These are phyloP conservation scores for Calcarius ornatus DNA, from an alignment of 2,113 vertebrate species.

Conservation along the genomic window DNA sequence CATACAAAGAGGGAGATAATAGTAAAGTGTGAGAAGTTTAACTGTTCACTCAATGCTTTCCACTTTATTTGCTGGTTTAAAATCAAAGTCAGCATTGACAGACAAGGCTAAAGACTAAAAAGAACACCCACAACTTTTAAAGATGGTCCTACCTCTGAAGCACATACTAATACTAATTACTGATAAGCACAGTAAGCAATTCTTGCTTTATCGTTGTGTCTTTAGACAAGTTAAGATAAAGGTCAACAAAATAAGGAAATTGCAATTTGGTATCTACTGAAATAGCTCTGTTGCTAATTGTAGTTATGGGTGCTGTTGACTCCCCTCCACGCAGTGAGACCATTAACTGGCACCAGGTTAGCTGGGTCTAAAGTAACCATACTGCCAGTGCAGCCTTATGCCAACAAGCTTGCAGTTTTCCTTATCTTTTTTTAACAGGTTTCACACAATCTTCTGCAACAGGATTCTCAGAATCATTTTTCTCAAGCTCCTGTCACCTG, in stretches of 20 bases:
- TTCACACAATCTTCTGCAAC: rapidly evolving
- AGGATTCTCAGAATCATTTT: background rate
- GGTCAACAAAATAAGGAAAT: background rate
- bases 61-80: background rate
- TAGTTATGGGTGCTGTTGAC: rapidly evolving
- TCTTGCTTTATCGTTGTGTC: background rate
- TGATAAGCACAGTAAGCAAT: background rate
- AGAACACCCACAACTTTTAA: background rate
- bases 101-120: background rate
- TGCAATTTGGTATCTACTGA: background rate
- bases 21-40: background rate
- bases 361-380: background rate
- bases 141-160: background rate
- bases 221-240: background rate
- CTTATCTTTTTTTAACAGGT: background rate
- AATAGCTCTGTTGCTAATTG: background rate
- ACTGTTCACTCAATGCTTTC: background rate
- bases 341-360: background rate
- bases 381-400: background rate
- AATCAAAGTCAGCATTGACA: background rate
- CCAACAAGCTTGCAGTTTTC: background rate
- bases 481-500: background rate
- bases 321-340: background rate
- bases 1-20: background rate
- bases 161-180: background rate